Conservation (phyloP, 23 tunicate species). For the Halocynthia roretzi region DNA sequence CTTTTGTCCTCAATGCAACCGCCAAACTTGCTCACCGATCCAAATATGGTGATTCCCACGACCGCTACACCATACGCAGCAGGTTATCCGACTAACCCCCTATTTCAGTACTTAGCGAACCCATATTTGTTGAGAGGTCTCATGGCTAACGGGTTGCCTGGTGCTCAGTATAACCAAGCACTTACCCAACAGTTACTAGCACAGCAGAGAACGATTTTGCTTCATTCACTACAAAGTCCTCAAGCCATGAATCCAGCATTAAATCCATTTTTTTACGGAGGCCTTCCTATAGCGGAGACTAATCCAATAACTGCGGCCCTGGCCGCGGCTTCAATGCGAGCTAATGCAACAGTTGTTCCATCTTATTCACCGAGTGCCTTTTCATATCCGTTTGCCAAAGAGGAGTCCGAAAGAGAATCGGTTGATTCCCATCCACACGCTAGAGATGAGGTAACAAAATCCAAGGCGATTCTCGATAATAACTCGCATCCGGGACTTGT, state of each 20-base stretch:
- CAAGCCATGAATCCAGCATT: constrained; percentile 14
- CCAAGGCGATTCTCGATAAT: no score
- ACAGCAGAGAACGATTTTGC: constrained; percentile 11
- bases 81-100: constrained; percentile 25
- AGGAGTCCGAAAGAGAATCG: no score
- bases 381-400: no score
- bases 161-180: constrained; percentile 16
- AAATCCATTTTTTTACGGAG: constrained; percentile 2
- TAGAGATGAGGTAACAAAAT: no score
- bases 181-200: constrained; percentile 1
- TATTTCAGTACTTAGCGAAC: constrained; percentile 56
- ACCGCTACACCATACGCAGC: background rate
- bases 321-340: background rate
- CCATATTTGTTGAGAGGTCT: constrained; percentile 46
- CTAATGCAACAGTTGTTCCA: no score
- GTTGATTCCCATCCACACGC: no score
- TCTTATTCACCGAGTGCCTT: no score
- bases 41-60: constrained; percentile 17
- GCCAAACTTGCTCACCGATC: constrained; percentile 1
- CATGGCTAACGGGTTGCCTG: constrained; percentile 12
- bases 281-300: background rate
- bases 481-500: no score
- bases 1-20: background rate
- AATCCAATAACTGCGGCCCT: background rate
- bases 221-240: constrained; percentile 44